Base-by-base conservation (phyloP, 2,888 invertebrate species). In the Scaptomyza parva region DNA sequence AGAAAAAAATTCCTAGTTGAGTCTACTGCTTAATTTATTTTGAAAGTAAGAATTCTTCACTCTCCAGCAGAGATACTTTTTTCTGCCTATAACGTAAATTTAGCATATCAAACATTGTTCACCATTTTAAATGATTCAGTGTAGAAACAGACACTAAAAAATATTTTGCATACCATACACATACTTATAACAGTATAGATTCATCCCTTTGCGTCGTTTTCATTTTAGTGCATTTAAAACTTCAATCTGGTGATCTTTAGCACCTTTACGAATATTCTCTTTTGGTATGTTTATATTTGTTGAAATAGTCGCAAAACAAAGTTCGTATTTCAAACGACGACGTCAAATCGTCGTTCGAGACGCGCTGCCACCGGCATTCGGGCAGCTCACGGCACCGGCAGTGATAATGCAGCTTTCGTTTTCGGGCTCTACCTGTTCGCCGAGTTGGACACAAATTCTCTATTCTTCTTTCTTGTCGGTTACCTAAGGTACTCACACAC, bases 391-490 rank as follows among this genome's bases (percentile, higher is more conserved):
- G 70, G 63, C 20, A 67, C 68, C 78, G 68, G 70, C 78, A 60
- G 59, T 64, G 75, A 51, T 65, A 63, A 68, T 64, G 78, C 68
- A 74, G 78, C 28, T 2, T 8, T 28, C 9, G 28, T 28, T 28
- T 8, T 54, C 64, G 50, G 54, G 59, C 86, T 83, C 88, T 83
- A 83, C 82, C 82, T 83, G 82, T 83, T 83, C 86, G 70, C 77
- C 64, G 77, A 73, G 88, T 88, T 80, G 88, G 88, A 73, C 86
- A 80, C 86, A 76, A 70, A 84, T 83, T 86, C 88, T 88, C 84
- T 76, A 80, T 79, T 35, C 22, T 61, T 78, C 77, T 83, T 80
- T 76, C 55, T 41, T 72, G 54, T 64, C 60, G 72, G 70, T 85
- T 81, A 88, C 81, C 81, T 81, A 88, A 88, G 81, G 88, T 83